phyloP scores from a whole-genome alignment of 2,113 vertebrate species.

The Clarias batrachus region DNA sequence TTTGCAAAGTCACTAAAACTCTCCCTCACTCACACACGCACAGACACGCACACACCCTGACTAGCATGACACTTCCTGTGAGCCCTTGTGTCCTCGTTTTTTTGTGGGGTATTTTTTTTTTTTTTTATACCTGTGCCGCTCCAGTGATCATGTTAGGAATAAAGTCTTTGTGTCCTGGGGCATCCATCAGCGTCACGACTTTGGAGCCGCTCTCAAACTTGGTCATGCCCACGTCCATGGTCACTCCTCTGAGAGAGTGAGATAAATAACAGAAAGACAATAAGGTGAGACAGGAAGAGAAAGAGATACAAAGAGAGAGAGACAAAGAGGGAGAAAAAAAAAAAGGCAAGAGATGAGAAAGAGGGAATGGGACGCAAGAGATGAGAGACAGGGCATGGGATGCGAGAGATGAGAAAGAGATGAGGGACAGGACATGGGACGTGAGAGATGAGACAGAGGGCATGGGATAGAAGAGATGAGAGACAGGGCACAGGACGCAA shows the following conservation, averaged over 20 bases:
- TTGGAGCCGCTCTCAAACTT: slow-evolving; percentile 95
- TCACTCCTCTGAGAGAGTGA: slow-evolving; percentile 83
- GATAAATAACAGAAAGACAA: too few species aligned
- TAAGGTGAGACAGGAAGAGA: neutral
- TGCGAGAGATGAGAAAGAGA: neutral
- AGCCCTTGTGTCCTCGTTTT: neutral
- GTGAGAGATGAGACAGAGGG: neutral
- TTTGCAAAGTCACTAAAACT: slow-evolving; percentile 24
- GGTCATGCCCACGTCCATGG: slow-evolving; percentile 98
- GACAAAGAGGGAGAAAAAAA: neutral
- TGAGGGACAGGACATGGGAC: neutral
- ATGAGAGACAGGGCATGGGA: neutral
- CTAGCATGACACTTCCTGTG: neutral
- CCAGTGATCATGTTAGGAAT: slow-evolving; percentile 99
- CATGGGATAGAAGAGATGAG: neutral
- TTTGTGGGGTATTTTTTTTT: too few species aligned
- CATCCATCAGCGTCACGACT: slow-evolving; percentile 96
- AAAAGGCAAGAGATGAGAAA: neutral
- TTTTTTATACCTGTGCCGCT: slow-evolving; percentile 87
- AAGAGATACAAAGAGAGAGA: neutral
- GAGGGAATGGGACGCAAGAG: neutral
- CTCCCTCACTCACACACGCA: neutral
- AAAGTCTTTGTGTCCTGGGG: slow-evolving; percentile 97
- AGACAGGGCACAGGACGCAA: too few species aligned
- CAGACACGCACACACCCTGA: neutral